Percentiles rank a stretch among this genome's conserved stretches.
Evolutionary conservation across 2,113 vertebrate genomes (phyloP).

Genomic region (Mus spicilegus): DNA sequence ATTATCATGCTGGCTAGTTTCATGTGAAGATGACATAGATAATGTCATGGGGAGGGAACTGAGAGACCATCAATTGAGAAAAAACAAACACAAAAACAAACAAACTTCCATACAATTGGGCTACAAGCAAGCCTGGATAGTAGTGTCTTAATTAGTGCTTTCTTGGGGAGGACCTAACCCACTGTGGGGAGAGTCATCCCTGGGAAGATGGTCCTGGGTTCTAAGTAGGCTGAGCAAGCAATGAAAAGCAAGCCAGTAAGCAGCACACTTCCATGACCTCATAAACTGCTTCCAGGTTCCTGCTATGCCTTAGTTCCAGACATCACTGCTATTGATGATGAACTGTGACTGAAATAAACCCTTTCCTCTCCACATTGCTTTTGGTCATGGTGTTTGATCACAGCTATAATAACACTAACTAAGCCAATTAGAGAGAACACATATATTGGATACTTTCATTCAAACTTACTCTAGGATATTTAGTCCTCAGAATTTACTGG

Average conservation of each 20-base stretch:
- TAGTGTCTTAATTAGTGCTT: background rate
- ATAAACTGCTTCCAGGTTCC: background rate
- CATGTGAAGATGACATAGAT: background rate
- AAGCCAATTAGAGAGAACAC: background rate
- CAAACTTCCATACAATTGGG: background rate
- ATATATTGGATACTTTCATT: background rate
- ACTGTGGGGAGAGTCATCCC: too few species aligned
- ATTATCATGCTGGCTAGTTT: background rate
- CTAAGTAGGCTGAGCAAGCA: background rate
- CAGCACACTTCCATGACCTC: accelerated
- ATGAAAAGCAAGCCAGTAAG: background rate
- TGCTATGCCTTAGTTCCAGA: background rate
- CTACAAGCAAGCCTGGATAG: background rate
- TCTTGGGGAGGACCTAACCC: background rate
- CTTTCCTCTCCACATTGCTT: background rate
- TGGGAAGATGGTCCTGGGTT: background rate
- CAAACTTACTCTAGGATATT: background rate
- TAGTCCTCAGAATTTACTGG: background rate
- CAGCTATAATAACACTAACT: background rate
- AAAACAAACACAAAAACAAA: background rate
- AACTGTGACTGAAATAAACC: background rate
- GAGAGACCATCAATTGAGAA: background rate
- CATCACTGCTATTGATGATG: background rate
- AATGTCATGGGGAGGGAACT: background rate
- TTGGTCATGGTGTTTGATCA: background rate